Base-by-base conservation (phyloP, 2,797 vertebrate species). In the Falco naumanni region DNA sequence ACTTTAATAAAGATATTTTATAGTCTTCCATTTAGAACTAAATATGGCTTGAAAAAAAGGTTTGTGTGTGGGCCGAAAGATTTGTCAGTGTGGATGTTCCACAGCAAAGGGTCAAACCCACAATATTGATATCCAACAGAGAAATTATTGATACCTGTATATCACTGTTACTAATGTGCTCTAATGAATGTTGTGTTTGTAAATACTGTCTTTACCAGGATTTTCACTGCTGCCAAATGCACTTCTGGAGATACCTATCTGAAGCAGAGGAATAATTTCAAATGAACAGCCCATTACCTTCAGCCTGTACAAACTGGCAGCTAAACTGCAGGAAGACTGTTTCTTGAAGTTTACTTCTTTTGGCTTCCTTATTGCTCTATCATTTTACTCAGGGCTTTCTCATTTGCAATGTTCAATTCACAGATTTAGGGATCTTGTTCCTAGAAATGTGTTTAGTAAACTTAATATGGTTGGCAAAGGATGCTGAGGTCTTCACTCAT, bases 1-100 rank as follows among this genome's bases (percentile, higher is more conserved):
- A 90, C 50, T 84, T 93, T 75, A 89, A 70, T 83, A 29, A 65
- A 47, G 88, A 4, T 72, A 19, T 93, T 96, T 93, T 80, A 87
- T 61, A 61, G 77, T 53, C 33, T 77, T 89, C 80, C 26, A 2
- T 79, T 93, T 82, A 63, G 78, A 84, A 11, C 74, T 61, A 25
- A 86, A 61, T 90, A 34, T 66, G 89, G 47, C 54, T 92, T 50
- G 29, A 24, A 2, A 2, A 37, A 45, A 51, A 25, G 19, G 31
- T 16, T n/a, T 28, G 60, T 53, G 43, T 37, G 64, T 10, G 65
- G 4, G 5, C 47, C 33, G 90, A 19, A 60, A 54, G 89, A 53
- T 87, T 85, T 90, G 94, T 70, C 71, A 54, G 1, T 43, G 64
- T 24, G 43, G 71, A 45, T 81, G 87, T 68, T 90, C 69, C n/a